A percentile compares a stretch with the other conserved stretches of the same genome.
Evolutionary conservation across 1,140 invertebrate genomes (phyloP).

Genomic region (Pseudobourletiella spinata): DNA sequence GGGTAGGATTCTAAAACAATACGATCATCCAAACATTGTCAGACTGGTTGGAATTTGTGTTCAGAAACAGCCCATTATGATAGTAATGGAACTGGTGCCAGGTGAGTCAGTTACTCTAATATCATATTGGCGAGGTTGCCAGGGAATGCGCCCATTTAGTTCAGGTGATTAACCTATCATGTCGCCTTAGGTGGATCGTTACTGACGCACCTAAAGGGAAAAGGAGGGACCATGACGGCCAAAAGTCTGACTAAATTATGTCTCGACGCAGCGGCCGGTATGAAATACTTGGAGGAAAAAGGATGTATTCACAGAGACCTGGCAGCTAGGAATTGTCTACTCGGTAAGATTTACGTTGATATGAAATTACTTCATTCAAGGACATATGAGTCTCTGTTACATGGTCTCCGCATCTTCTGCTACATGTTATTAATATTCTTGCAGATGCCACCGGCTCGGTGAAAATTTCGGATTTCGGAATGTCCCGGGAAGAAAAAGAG

Average conservation of each 20-base stretch:
- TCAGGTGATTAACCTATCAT: neutral
- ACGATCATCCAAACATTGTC: constrained; percentile 93
- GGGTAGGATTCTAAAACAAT: constrained; percentile 89
- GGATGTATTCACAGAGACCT: constrained; percentile 95
- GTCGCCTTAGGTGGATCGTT: constrained; percentile 70
- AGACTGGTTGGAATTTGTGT: constrained; percentile 96
- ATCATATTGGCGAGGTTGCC: constrained; percentile 22
- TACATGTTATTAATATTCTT: neutral
- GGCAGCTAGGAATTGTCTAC: constrained; percentile 88
- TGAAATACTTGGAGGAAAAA: constrained; percentile 92
- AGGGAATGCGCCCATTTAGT: neutral
- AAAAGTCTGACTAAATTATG: constrained; percentile 80
- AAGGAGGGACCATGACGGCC: constrained; percentile 55
- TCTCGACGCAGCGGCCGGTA: constrained; percentile 79
- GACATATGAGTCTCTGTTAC: too few species aligned
- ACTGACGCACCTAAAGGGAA: constrained; percentile 74
- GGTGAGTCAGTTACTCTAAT: constrained; percentile 46
- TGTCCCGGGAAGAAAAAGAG: constrained; percentile 95
- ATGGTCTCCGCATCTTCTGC: neutral
- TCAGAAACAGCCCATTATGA: constrained; percentile 97
- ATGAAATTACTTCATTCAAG: too few species aligned
- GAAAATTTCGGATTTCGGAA: constrained; percentile 50
- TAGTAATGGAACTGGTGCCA: constrained; percentile 95
- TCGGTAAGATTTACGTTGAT: constrained; percentile 61
- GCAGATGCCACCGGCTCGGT: constrained; percentile 8